Conservation (phyloP, 2,797 vertebrate species). For the Sitta carolinensis region DNA sequence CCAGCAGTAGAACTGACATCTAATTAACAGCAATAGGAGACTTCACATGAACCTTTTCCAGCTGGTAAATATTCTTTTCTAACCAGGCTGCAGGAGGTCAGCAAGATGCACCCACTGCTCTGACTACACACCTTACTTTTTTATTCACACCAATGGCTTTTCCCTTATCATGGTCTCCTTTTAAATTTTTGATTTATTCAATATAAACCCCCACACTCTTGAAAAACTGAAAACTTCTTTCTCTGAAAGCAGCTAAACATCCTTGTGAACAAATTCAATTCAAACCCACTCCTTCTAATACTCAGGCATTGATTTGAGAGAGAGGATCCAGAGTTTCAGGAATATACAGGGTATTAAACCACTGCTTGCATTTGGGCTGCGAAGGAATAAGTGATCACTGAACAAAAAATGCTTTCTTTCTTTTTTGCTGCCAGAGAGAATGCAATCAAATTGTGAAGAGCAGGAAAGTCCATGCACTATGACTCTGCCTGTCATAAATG, state of each 20-base stretch:
- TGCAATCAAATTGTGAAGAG: conserved; percentile 2
- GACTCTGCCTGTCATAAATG: background rate
- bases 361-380: background rate
- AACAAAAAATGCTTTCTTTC: background rate
- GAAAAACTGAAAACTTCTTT: background rate
- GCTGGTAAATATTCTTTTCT: background rate
- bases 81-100: background rate
- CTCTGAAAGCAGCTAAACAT: background rate
- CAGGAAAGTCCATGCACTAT: background rate
- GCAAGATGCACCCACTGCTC: background rate
- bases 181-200: background rate
- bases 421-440: background rate
- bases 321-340: background rate
- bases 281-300: background rate
- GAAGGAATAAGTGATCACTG: background rate
- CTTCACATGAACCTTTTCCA: background rate
- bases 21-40: background rate
- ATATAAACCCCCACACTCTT: background rate
- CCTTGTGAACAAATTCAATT: background rate
- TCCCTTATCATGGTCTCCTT: background rate
- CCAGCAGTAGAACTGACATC: background rate
- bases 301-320: background rate
- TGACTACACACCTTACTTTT: background rate
- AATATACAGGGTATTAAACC: background rate
- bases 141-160: background rate